Base-by-base conservation (phyloP, 2,113 vertebrate genomes). In the Callopanchax toddi region DNA sequence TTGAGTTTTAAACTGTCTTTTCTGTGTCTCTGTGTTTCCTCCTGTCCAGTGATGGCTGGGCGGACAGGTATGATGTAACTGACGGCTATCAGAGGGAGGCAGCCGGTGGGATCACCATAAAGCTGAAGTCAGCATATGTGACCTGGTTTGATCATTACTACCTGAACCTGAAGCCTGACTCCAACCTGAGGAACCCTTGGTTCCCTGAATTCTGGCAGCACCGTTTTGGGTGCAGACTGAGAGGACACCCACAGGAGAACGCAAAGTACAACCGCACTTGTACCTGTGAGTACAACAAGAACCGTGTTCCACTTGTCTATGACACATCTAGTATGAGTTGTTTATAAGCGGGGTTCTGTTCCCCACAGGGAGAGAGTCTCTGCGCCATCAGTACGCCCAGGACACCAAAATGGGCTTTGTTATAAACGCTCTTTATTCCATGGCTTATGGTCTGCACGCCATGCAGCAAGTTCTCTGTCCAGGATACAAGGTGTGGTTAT, bases 321-420 rank as follows among this genome's bases (percentile, higher is more conserved):
- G 20, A 12, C 50, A 18, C 29, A 8, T 32, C 6, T 32, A 32
- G 50, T 12, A 11, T 34, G 4, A 5, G 29, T 22, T 23, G 15
- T 44, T 12, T 16, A 40, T 18, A 43, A 68, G 46, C 43, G 56
- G n/a, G 20, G 66, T 34, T 55, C 58, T 80, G 40, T 58, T 61
- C 34, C 53, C 43, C 34, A 57, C 78, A 99, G 97, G 94, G 83
- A 93, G 94, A 77, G 91, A 98, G 89, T 96, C 95, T 55, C 89
- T 99, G 64, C 93, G 89, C 59, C 94, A 94, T 0, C 96, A 99
- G 49, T 97, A 98, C 0, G 95, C 95, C 48, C 97, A 99, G 81
- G 97, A 99, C 90, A 98, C 96, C 61, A 99, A 99, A 90, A 99
- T 99, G 97, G 97, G 97, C 11, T 99, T 98, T 65, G 97, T 99